Base-by-base conservation (phyloP, 23 tunicate species). In the Ciona savignyi region DNA sequence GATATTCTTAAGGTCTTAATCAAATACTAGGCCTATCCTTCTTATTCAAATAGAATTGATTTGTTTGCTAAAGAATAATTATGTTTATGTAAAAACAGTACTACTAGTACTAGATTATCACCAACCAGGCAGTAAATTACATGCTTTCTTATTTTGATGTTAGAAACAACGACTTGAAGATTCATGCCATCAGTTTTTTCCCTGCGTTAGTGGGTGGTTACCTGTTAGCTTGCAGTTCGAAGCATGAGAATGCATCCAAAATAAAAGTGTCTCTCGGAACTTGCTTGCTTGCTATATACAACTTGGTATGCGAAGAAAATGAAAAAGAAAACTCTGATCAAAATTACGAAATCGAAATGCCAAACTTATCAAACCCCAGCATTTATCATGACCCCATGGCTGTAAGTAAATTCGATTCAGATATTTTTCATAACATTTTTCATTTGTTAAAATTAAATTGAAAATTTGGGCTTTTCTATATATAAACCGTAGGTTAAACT, bases 361-460 rank as follows among this genome's bases (percentile, higher is more conserved):
- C 96, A 67, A 68, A 78, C 21, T 67, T 82, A 29, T 73, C 64
- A 4, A 25, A 61, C 31, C 75, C 87, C 0, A 80, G 86, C 0
- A 73, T 88, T 25, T 88, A 82, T 42, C 96, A 88, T 65, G 96
- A 88, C 49, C 67, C 96, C 22, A 81, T 82, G 82, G 35, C 78
- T 20, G 93, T 86, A 69, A 78, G 90, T 60, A 27, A 22, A n/a
- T 26, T 74, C 24, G 15, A 22, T 0, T 0, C 19, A 0, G 23
- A 22, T 0, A n/a, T 56, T 0, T 23, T n/a, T n/a, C n/a, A n/a
- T n/a, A n/a, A n/a, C n/a, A n/a, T n/a, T n/a, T n/a, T n/a, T n/a
- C n/a, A n/a, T n/a, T n/a, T n/a, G n/a, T n/a, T n/a, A n/a, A n/a
- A n/a, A n/a, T n/a, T n/a, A n/a, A n/a, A n/a, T n/a, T n/a, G n/a